A percentile compares a stretch with the other conserved stretches of the same genome.
Evolutionary conservation across 1,140 invertebrate genomes (phyloP).

Genomic region (Tetramorium alpestre): DNA sequence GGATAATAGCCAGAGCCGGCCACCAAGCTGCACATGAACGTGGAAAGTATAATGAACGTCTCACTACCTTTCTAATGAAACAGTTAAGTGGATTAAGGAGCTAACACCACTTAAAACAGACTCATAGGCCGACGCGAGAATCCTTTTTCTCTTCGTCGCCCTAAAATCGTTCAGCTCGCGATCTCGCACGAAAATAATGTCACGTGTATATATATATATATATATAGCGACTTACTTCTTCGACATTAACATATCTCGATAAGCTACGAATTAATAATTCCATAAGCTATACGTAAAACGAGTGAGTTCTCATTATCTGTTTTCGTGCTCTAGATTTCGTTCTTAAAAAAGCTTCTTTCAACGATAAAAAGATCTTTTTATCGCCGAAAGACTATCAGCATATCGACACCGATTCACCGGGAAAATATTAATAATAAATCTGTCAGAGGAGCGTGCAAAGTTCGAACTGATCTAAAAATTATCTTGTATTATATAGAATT

Average conservation of each 20-base stretch:
- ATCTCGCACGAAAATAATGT: neutral
- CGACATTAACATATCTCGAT: neutral
- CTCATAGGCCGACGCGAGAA: neutral
- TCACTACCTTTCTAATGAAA: constrained; percentile 54
- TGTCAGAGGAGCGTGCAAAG: neutral
- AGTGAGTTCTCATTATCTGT: neutral
- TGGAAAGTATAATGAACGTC: constrained; percentile 50
- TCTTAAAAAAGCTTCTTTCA: neutral
- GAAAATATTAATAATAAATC: neutral
- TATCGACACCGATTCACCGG: neutral
- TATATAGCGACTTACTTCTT: neutral
- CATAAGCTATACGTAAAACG: neutral
- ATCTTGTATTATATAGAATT: neutral
- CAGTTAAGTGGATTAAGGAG: constrained; percentile 49
- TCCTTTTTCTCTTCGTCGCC: neutral
- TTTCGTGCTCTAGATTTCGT: neutral
- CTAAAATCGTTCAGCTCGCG: neutral
- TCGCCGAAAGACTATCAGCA: neutral
- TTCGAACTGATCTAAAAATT: neutral
- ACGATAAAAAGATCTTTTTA: neutral
- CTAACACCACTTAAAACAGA: constrained; percentile 15
- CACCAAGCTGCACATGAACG: constrained; percentile 21
- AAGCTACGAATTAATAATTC: neutral
- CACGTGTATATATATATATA: too few relatives aligned
- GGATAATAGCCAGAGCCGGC: constrained; percentile 11